Percentiles rank a stretch among this genome's conserved stretches.
Evolutionary conservation across 2,113 vertebrate genomes (phyloP).

Genomic region (Silurus asotus): DNA sequence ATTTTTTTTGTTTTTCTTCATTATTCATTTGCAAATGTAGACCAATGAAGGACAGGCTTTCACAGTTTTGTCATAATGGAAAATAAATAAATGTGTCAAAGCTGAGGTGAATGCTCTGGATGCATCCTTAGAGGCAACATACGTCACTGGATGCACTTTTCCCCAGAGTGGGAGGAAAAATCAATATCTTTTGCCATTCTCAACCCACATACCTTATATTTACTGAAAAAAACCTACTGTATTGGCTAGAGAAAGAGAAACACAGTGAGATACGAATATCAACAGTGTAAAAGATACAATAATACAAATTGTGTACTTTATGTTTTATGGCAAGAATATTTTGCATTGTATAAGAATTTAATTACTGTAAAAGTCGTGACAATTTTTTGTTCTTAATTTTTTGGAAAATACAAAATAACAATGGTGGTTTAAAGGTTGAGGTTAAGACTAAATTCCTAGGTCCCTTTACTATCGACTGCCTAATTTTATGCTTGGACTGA

Average conservation of each 20-base stretch:
- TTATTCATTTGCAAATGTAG: background rate
- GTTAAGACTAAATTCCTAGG: background rate
- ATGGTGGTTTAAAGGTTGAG: background rate
- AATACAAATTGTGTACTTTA: background rate
- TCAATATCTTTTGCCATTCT: slow-evolving; percentile 35
- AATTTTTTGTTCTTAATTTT: background rate
- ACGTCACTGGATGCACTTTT: slow-evolving; percentile 26
- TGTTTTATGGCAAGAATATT: background rate
- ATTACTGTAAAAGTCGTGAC: background rate
- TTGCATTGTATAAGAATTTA: background rate
- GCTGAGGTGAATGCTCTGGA: background rate
- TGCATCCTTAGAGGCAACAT: slow-evolving; percentile 15
- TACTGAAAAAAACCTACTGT: background rate
- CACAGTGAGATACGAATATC: background rate
- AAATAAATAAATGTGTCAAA: slow-evolving; percentile 26
- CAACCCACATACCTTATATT: slow-evolving; percentile 48
- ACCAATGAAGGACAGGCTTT: background rate
- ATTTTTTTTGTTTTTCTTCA: background rate
- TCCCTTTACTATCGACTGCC: background rate
- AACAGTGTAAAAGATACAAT: background rate
- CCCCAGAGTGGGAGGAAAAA: slow-evolving; percentile 38
- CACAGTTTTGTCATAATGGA: slow-evolving; percentile 4
- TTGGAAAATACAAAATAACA: background rate
- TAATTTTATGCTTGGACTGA: background rate
- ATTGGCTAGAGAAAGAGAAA: background rate